A percentile compares a stretch with the other conserved stretches of the same genome.
phyloP scores from a whole-genome alignment of 2,113 vertebrate genomes.

The Lasiurus borealis region DNA sequence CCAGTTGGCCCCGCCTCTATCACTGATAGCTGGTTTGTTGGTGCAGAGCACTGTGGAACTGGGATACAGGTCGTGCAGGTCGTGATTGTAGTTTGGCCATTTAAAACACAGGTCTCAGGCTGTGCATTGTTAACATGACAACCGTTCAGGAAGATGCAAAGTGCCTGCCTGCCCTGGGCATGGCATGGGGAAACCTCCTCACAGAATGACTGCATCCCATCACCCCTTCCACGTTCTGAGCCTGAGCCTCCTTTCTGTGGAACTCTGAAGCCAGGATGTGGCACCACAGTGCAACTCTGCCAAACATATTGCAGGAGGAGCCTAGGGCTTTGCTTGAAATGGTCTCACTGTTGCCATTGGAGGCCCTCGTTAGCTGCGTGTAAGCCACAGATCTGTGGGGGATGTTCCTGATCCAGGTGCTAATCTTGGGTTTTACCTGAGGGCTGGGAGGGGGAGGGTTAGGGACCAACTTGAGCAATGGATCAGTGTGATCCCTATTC shows the following conservation, averaged over 20 bases:
- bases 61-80: background rate
- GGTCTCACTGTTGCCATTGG: background rate
- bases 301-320: background rate
- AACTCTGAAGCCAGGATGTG: constrained; percentile 15
- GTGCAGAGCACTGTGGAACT: constrained; percentile 38
- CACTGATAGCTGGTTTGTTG: constrained; percentile 28
- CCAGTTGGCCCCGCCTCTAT: background rate
- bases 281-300: background rate
- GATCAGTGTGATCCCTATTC: background rate
- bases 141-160: constrained; percentile 57
- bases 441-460: background rate
- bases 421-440: background rate
- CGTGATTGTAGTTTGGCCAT: constrained; percentile 71
- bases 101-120: constrained; percentile 63
- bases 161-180: constrained; percentile 26
- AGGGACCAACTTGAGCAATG: background rate
- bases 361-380: background rate
- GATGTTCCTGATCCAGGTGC: background rate
- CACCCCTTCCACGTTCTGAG: constrained; percentile 53
- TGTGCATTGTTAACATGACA: constrained; percentile 58
- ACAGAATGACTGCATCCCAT: constrained; percentile 34
- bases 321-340: background rate
- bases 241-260: constrained; percentile 51
- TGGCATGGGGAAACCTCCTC: constrained; percentile 53
- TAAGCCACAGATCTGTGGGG: background rate